Conservation (phyloP, 2,113 vertebrate genomes). For the Poecile atricapillus region DNA sequence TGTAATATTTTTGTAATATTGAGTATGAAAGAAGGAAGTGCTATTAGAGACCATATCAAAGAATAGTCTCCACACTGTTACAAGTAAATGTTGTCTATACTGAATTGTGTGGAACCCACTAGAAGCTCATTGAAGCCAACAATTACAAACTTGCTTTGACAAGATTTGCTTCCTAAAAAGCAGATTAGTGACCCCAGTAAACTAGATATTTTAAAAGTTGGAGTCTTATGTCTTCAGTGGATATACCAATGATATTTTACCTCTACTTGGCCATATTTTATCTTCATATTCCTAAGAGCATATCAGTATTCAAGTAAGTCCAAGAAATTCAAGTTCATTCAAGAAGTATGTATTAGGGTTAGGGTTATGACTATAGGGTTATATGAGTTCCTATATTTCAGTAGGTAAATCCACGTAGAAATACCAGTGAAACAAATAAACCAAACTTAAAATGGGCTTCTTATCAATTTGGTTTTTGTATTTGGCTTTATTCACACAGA, state of each 20-base stretch:
- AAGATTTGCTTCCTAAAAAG: background rate
- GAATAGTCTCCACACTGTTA: background rate
- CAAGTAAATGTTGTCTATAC: background rate
- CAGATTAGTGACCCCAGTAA: background rate
- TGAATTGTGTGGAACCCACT: background rate
- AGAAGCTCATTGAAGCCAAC: background rate
- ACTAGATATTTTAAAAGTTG: background rate
- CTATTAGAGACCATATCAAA: background rate
- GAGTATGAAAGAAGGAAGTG: background rate
- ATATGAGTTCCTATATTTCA: background rate
- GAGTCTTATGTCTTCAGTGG: background rate
- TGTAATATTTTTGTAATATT: background rate
- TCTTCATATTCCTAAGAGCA: background rate
- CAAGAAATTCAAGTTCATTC: background rate
- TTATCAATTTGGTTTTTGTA: background rate
- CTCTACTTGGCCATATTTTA: background rate
- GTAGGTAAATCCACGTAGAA: background rate
- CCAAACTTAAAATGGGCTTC: background rate
- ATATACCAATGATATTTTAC: background rate
- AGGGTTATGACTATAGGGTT: background rate
- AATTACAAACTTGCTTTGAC: background rate
- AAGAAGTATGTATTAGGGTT: background rate
- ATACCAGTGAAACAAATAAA: background rate
- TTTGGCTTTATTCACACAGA: background rate
- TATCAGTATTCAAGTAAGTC: background rate